Evolutionary conservation across 1,140 invertebrate species (phyloP).

Genomic region (Dendroctonus ponderosae): DNA sequence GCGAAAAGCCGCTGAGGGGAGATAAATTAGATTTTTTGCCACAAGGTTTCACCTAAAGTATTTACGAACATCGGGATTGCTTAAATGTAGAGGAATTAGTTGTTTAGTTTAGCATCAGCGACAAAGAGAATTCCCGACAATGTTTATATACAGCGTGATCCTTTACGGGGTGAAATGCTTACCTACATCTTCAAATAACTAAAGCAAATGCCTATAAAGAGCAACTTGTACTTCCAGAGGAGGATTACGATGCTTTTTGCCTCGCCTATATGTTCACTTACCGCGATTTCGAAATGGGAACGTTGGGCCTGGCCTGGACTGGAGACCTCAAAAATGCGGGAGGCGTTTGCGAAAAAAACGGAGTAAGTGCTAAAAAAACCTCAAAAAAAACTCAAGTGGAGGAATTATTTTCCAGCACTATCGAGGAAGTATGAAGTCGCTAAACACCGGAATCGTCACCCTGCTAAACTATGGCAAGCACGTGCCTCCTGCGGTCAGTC

Average conservation of each 20-base stretch:
- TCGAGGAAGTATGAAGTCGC: slow-evolving; percentile 88
- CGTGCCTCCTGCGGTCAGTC: slow-evolving; percentile 96
- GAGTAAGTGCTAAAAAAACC: slow-evolving; percentile 58
- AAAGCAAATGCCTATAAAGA: no score
- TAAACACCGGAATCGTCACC: slow-evolving; percentile 98
- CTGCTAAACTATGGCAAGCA: slow-evolving; percentile 98
- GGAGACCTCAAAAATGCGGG: slow-evolving; percentile 93
- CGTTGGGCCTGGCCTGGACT: slow-evolving; percentile 96
- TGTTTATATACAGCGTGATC: no score
- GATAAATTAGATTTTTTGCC: no score
- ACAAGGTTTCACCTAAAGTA: no score
- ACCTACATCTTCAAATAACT: no score
- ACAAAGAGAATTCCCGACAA: no score
- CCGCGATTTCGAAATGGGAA: slow-evolving; percentile 97
- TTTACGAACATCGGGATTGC: no score
- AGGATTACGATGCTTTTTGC: slow-evolving; percentile 97
- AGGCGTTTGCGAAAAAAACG: slow-evolving; percentile 91
- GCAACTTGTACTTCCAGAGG: slow-evolving; percentile 64
- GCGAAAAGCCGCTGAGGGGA: no score
- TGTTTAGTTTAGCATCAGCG: no score
- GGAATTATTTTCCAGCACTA: slow-evolving; percentile 68
- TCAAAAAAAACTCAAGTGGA: neutral
- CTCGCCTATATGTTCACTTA: slow-evolving; percentile 99
- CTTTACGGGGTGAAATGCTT: no score
- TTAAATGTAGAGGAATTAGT: no score